A percentile compares a stretch with the other conserved stretches of the same genome.
phyloP scores from a whole-genome alignment of 2,888 invertebrate genomes.

The Abrostola tripartita region DNA sequence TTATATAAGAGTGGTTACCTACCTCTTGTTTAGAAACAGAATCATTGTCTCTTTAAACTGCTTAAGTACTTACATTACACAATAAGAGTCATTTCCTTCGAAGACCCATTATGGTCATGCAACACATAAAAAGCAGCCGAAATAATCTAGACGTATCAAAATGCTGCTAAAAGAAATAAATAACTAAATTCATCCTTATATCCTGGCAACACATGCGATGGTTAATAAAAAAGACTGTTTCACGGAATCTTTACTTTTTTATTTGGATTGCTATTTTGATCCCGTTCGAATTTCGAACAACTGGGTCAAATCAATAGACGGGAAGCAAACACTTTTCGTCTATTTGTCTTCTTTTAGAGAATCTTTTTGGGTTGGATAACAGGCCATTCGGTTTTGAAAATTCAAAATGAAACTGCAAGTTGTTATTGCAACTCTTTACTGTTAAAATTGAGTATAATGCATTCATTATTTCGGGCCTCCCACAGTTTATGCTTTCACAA shows the following conservation, averaged over 20 bases:
- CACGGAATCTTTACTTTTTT: neutral
- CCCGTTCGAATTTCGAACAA: slow-evolving; percentile 20
- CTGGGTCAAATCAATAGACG: slow-evolving; percentile 27
- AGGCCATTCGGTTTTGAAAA: no score
- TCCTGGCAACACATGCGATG: slow-evolving; percentile 1
- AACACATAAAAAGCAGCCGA: no score
- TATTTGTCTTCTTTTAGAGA: slow-evolving; percentile 4
- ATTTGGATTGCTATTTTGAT: slow-evolving; percentile 12
- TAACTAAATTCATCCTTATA: neutral
- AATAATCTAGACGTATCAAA: neutral
- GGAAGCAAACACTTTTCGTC: slow-evolving; percentile 12
- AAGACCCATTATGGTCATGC: no score
- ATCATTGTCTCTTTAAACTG: no score
- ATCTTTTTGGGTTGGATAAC: slow-evolving; percentile 9
- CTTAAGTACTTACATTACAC: no score
- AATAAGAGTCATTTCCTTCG: no score
- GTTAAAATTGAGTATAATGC: neutral
- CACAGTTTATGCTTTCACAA: slow-evolving; percentile 18
- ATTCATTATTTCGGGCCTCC: slow-evolving; percentile 14
- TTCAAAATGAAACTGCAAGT: no score
- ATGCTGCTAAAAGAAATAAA: neutral
- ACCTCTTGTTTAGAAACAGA: no score
- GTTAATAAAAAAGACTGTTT: slow-evolving; percentile 1
- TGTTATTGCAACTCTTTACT: no score
- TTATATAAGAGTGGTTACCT: no score